A percentile compares a stretch with the other conserved stretches of the same genome.
Evolutionary conservation across 2,797 vertebrate species (phyloP).

Genomic region (Tiaroga cobitis): DNA sequence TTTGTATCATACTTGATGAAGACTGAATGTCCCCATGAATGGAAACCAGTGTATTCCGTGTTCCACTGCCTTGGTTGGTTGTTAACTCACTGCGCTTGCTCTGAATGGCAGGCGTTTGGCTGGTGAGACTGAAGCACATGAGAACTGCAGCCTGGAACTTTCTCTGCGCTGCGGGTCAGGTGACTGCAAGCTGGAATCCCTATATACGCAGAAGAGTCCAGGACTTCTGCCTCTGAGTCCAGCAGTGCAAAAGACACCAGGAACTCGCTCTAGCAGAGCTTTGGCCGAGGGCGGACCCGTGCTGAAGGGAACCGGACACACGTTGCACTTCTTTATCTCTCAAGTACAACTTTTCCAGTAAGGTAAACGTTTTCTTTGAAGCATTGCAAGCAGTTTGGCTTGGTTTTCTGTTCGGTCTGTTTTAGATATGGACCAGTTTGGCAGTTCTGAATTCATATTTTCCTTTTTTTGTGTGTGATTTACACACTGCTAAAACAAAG

Average conservation of each 20-base stretch:
- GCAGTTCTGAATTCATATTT: neutral
- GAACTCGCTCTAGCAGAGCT: constrained; percentile 63
- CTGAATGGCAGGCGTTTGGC: constrained; percentile 23
- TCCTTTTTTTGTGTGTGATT: neutral
- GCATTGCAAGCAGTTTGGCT: constrained; percentile 25
- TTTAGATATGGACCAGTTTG: constrained; percentile 16
- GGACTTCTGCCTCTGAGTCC: constrained; percentile 68
- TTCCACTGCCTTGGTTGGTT: neutral
- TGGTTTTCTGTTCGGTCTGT: neutral
- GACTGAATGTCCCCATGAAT: neutral
- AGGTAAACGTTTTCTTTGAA: constrained; percentile 73
- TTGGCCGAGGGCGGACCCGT: constrained; percentile 34
- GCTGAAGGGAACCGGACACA: constrained; percentile 53
- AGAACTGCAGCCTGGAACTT: constrained; percentile 71
- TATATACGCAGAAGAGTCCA: constrained; percentile 70
- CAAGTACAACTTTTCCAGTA: constrained; percentile 67
- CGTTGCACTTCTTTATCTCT: constrained; percentile 65
- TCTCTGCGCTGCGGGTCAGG: constrained; percentile 72
- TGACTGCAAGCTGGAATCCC: constrained; percentile 73
- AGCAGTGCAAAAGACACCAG: constrained; percentile 56
- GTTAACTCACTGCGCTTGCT: neutral
- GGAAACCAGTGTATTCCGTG: neutral
- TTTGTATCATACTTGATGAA: neutral
- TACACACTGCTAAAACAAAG: neutral
- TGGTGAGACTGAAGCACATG: constrained; percentile 39